A percentile compares a stretch with the other conserved stretches of the same genome.
Evolutionary conservation across 1,140 invertebrate species (phyloP).

Genomic region (Zaprionus africanus): DNA sequence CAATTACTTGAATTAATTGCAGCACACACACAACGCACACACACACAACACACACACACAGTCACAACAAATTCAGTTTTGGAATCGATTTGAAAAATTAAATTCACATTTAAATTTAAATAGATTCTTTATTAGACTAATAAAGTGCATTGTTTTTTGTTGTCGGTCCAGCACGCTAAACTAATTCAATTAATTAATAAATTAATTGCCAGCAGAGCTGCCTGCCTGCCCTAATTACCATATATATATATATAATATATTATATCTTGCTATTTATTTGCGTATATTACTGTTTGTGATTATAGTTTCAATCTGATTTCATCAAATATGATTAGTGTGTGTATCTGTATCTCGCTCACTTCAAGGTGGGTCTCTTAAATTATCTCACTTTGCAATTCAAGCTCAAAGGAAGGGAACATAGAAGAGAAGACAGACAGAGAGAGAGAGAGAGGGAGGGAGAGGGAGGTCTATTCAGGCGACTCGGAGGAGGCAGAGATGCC

Average conservation of each 20-base stretch:
- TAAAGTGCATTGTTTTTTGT: slow-evolving; percentile 46
- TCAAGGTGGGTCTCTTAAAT: slow-evolving; percentile 44
- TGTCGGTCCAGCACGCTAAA: slow-evolving; percentile 25
- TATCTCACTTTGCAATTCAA: slow-evolving; percentile 65
- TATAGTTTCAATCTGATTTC: slow-evolving; percentile 68
- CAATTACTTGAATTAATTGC: slow-evolving; percentile 40
- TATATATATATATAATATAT: slow-evolving; percentile 24
- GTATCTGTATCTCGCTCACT: slow-evolving; percentile 51
- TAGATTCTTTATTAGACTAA: slow-evolving; percentile 63
- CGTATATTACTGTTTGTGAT: slow-evolving; percentile 16
- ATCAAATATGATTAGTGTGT: slow-evolving; percentile 68
- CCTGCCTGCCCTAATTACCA: slow-evolving; percentile 36
- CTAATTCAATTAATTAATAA: slow-evolving; percentile 50
- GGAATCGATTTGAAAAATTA: slow-evolving; percentile 61
- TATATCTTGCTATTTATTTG: slow-evolving; percentile 25
- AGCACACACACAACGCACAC: slow-evolving; percentile 5
- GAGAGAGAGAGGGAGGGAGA: background rate
- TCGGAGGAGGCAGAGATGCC: slow-evolving; percentile 74
- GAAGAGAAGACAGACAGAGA: background rate
- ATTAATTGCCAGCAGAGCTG: slow-evolving; percentile 29
- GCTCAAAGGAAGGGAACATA: slow-evolving; percentile 19
- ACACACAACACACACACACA: slow-evolving; percentile 15
- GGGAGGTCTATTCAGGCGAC: slow-evolving; percentile 65
- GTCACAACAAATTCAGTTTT: slow-evolving; percentile 21
- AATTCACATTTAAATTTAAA: slow-evolving; percentile 63